Conservation (phyloP, 2,113 vertebrate species). For the Malurus alboscapulatus region DNA sequence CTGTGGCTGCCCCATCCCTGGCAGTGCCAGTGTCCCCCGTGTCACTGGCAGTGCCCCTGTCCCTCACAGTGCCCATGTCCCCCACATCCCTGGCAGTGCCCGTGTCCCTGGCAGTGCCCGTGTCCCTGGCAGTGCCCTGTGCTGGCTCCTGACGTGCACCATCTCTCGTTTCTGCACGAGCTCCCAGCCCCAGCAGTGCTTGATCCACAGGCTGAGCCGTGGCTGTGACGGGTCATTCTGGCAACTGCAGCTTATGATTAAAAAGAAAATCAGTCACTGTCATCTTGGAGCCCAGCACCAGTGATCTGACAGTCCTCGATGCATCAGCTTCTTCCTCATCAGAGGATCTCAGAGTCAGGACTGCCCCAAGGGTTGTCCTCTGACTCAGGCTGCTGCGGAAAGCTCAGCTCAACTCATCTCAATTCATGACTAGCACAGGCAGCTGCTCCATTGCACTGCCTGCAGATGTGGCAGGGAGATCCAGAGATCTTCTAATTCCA, state of each 20-base stretch:
- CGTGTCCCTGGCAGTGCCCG: background rate
- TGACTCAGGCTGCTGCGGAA: constrained; percentile 21
- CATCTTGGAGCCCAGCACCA: constrained; percentile 2
- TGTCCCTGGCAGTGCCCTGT: background rate
- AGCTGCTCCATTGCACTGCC: background rate
- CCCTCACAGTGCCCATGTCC: background rate
- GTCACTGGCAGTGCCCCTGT: background rate
- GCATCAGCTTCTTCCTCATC: constrained; percentile 36
- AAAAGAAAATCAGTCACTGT: constrained; percentile 44
- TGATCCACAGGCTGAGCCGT: background rate
- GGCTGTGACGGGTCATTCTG: constrained; percentile 15
- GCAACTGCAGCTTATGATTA: constrained; percentile 41
- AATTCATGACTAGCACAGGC: background rate
- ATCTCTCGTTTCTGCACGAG: background rate
- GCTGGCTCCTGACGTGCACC: background rate
- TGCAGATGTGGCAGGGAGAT: background rate
- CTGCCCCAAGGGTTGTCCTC: constrained; percentile 50
- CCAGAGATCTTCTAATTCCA: background rate
- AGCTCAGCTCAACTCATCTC: background rate
- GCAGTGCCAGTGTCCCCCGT: background rate
- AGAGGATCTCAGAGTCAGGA: constrained; percentile 20
- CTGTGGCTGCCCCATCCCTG: background rate
- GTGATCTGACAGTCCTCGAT: background rate
- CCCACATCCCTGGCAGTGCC: background rate
- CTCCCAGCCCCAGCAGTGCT: background rate